Percentiles rank a stretch among this genome's conserved stretches.
These are phyloP conservation scores for Eupithecia pulchellata DNA, from an alignment of 2,888 invertebrate species.

Conservation along the genomic window DNA sequence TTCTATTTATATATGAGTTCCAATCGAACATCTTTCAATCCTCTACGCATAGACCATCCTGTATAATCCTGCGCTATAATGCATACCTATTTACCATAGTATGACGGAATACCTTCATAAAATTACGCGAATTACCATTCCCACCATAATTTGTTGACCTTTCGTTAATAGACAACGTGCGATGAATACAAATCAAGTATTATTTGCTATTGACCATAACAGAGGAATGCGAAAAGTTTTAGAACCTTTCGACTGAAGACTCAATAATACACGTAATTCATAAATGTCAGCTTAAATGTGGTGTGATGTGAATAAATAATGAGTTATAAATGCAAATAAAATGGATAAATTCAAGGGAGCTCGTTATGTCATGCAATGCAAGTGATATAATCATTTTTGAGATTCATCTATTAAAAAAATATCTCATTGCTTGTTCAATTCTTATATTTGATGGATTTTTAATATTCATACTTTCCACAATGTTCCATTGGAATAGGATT, in stretches of 20 bases:
- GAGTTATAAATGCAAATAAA: neutral
- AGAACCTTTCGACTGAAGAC: conserved; percentile 18
- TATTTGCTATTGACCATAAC: conserved; percentile 1
- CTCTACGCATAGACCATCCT: no score
- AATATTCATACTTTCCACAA: no score
- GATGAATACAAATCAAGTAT: conserved; percentile 16
- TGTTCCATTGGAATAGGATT: no score
- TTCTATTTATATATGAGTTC: no score
- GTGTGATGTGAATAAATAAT: conserved; percentile 5
- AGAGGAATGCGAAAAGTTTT: conserved; percentile 13
- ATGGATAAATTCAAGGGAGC: no score
- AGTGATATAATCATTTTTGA: no score
- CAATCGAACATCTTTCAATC: no score
- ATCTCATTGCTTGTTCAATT: no score
- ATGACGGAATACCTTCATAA: neutral
- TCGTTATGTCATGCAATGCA: no score
- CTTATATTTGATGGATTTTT: no score
- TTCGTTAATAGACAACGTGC: conserved; percentile 21
- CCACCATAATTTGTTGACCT: conserved; percentile 21
- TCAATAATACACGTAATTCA: conserved; percentile 22
- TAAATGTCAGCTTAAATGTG: neutral
- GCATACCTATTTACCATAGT: neutral
- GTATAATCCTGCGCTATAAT: neutral
- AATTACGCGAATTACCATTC: conserved; percentile 12
- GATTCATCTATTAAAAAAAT: no score